Evolutionary conservation across 2,797 vertebrate species (phyloP).

Genomic region (Aythya fuligula): DNA sequence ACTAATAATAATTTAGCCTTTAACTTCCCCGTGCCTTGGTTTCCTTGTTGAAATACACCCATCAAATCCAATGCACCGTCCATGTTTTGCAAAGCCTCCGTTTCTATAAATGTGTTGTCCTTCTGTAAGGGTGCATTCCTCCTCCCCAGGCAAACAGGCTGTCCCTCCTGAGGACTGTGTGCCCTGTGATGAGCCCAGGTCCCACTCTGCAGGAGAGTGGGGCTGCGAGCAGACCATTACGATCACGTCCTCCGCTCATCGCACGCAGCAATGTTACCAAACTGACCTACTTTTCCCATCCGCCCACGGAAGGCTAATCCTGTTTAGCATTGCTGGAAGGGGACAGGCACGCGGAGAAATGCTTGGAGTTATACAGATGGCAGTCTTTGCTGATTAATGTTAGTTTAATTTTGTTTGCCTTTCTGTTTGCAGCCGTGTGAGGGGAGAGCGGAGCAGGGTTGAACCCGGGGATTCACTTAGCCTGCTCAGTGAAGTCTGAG

Average conservation of each 20-base stretch:
- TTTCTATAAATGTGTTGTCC: not conserved
- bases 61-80: not conserved
- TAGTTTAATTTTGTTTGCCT: slow-evolving; percentile 69
- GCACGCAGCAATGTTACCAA: slow-evolving; percentile 54
- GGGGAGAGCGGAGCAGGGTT: slow-evolving; percentile 3
- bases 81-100: not conserved
- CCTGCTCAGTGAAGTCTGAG: not conserved
- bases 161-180: not conserved
- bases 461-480: not conserved
- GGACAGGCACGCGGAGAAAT: slow-evolving; percentile 56
- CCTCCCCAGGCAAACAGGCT: not conserved
- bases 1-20: not conserved
- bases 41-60: not conserved
- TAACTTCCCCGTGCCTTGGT: not conserved
- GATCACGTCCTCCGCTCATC: slow-evolving; percentile 50
- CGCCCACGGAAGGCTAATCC: slow-evolving; percentile 78
- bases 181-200: not conserved
- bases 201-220: not conserved
- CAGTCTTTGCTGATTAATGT: slow-evolving; percentile 69
- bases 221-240: slow-evolving; percentile 31
- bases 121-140: not conserved
- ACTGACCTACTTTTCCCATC: slow-evolving; percentile 81
- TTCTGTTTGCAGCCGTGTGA: slow-evolving; percentile 47
- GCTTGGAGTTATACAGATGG: slow-evolving; percentile 71
- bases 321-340: slow-evolving; percentile 76